Percentiles rank a stretch among this genome's conserved stretches.
phyloP scores from a whole-genome alignment of 2,797 vertebrate species.

The Rhinella marina region DNA sequence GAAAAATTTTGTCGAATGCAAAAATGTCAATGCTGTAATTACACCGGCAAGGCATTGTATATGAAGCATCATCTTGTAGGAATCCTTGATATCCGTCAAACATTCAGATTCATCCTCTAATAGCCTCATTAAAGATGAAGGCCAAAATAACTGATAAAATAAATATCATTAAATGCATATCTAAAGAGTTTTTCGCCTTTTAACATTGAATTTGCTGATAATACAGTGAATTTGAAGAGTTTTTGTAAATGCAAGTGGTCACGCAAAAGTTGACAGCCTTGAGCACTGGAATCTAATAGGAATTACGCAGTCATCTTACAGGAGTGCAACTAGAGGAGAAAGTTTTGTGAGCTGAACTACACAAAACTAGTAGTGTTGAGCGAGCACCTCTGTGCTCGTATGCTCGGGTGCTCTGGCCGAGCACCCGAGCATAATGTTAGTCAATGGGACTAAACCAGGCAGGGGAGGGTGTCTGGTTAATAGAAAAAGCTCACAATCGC shows the following conservation, averaged over 20 bases:
- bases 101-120: neutral
- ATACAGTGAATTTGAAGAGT: neutral
- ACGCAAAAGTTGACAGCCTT: neutral
- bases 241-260: neutral
- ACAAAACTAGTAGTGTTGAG: too few species aligned
- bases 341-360: too few species aligned
- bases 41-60: neutral
- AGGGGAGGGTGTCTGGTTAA: too few species aligned
- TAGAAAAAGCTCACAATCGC: too few species aligned
- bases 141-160: neutral
- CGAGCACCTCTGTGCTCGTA: too few species aligned
- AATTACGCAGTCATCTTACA: neutral
- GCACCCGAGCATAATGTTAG: too few species aligned
- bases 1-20: neutral
- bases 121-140: neutral
- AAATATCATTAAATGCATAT: neutral
- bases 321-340: neutral
- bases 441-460: too few species aligned
- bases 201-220: neutral
- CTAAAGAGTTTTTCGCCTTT: neutral
- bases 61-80: constrained; percentile 4
- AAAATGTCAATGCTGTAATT: neutral
- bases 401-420: too few species aligned
- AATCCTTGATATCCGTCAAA: neutral
- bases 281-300: neutral